Evolutionary conservation across 2,113 vertebrate species (phyloP), one percentile per base, ranked within the genome.

Genomic region (Pseudonaja textilis): DNA sequence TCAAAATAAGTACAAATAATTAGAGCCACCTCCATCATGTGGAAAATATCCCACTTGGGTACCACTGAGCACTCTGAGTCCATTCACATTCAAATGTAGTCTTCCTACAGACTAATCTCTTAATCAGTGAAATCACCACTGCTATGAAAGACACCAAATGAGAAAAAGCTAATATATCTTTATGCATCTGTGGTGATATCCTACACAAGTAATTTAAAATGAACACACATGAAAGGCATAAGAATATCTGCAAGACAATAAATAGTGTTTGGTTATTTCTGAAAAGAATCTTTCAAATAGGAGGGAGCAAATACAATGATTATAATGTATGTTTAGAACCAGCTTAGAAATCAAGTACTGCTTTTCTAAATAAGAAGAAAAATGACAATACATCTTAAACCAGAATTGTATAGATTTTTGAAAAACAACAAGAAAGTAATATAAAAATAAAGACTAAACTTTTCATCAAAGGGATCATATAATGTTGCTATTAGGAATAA

Each of bases 1-100:
- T 96, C 93, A 95, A 95, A 96, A 54, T 93, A 94, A 96, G 90
- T 64, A 56, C 87, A 96, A 96, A 96, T 96, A 97, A 97, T 96
- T 97, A 97, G 89, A 97, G 92, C 87, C 55, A 94, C 91, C 92
- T 93, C 89, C 88, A 94, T 57, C 34, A 29, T 91, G 93, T 93
- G 61, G 94, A 97, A 97, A 97, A 96, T 95, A 92, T 94, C 90
- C 55, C 95, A 26, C 94, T 96, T 92, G 89, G 91, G 47, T 96
- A 96, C 94, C 85, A 95, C 69, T 81, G 91, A 96, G 86, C 92
- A 93, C 90, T 95, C 55, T 61, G 56, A 95, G 86, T 93, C 96
- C 94, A 94, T 94, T 95, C 91, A 94, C 89, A 96, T 93, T 96
- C 89, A 96, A 89, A 94, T 93, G 88, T 93, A 26, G 50, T 96